phyloP scores from a whole-genome alignment of 2,113 vertebrate genomes.

The Phalacrocorax pelagicus region DNA sequence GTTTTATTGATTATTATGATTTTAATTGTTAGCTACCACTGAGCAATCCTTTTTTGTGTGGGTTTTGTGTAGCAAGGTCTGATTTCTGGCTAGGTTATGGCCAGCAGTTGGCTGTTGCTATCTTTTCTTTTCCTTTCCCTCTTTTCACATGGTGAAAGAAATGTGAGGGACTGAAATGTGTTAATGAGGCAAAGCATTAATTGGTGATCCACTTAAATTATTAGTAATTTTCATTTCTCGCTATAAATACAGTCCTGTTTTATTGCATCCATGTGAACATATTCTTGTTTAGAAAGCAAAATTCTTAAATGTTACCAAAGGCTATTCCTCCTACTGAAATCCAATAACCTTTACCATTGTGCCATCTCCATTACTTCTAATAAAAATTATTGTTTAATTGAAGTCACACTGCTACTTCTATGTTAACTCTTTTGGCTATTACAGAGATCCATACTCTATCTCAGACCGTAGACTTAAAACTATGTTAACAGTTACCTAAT shows the following conservation, averaged over 20 bases:
- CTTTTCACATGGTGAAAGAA: not conserved
- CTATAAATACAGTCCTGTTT: not conserved
- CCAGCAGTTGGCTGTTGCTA: not conserved
- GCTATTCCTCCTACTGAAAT: not conserved
- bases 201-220: not conserved
- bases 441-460: not conserved
- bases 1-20: not conserved
- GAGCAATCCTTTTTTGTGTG: not conserved
- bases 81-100: not conserved
- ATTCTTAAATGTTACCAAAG: not conserved
- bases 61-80: not conserved
- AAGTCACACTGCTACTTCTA: not conserved
- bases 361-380: not conserved
- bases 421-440: not conserved
- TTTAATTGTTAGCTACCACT: not conserved
- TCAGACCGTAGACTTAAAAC: not conserved
- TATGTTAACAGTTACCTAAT: not conserved
- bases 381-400: not conserved
- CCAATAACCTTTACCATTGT: not conserved
- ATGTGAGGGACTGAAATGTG: not conserved
- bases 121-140: not conserved
- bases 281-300: not conserved
- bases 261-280: not conserved
- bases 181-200: not conserved
- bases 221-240: not conserved